Percentiles rank a stretch among this genome's conserved stretches.
Conservation (phyloP, 1,140 invertebrate species). For the Zelostemma sp. region DNA sequence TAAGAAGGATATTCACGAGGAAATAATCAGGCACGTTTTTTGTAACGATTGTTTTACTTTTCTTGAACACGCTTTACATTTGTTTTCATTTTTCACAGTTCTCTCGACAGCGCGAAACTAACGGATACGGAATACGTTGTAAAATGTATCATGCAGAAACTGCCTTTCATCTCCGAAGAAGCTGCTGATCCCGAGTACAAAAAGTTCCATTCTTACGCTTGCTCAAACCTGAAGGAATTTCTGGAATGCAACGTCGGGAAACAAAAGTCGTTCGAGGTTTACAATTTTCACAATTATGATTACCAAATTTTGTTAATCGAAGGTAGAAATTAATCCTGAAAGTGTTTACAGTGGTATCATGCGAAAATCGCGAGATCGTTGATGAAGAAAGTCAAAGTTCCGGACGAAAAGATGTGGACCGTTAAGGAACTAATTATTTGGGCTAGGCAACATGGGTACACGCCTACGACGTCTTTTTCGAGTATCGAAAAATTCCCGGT, state of each 20-base stretch:
- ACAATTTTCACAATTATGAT: too few relatives aligned
- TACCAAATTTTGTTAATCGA: too few relatives aligned
- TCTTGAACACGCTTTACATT: background rate
- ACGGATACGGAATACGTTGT: conserved; percentile 47
- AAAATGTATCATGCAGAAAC: conserved; percentile 57
- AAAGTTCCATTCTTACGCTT: conserved; percentile 68
- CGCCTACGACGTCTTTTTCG: conserved; percentile 38
- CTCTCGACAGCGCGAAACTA: conserved; percentile 33
- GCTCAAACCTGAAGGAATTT: conserved; percentile 65
- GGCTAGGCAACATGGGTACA: conserved; percentile 70
- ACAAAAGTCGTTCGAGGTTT: conserved; percentile 69
- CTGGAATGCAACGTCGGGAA: conserved; percentile 69
- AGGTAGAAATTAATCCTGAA: conserved; percentile 3
- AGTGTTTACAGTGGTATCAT: conserved; percentile 64
- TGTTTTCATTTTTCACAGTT: conserved; percentile 26
- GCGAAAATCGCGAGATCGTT: conserved; percentile 61
- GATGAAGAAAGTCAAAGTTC: conserved; percentile 52
- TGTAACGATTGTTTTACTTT: conserved; percentile 7
- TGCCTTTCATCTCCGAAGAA: conserved; percentile 60
- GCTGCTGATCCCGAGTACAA: conserved; percentile 62
- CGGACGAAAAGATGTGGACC: conserved; percentile 65
- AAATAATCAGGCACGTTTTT: conserved; percentile 32
- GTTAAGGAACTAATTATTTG: conserved; percentile 70
- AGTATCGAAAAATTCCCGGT: conserved; percentile 13
- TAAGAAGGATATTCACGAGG: conserved; percentile 51